Evolutionary conservation across 2,113 vertebrate species (phyloP), one percentile per base, ranked within the genome.

Genomic region (Plestiodon gilberti): DNA sequence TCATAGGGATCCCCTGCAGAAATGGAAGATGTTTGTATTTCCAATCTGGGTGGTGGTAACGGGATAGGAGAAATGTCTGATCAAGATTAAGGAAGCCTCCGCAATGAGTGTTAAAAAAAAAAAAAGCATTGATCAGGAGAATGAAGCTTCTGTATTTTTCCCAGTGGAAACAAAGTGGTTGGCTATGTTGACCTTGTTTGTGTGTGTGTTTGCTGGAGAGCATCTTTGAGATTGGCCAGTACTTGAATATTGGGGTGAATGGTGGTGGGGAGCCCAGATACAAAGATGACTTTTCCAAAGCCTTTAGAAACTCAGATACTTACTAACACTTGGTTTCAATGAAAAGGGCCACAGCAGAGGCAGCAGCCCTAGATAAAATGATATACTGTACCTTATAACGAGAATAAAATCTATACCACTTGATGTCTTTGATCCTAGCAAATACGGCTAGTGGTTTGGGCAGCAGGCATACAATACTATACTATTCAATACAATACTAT

Each of bases 21-120:
- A 96, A 92, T 3, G 85, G 71, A 93, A 91, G 91, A 81, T 85
- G 90, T 91, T 95, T 92, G 94, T 80, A 83, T 93, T 94, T 91
- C 79, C 82, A 74, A 1, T 87, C 57, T 82, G 91, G 89, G 71
- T 89, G 76, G 91, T 89, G 83, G 87, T 93, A 91, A 94, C 91
- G 91, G 89, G 91, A 59, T 74, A 61, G 38, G 55, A 93, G 76
- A 73, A 82, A 38, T 38, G 15, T 80, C 86, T 76, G 84, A 59
- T 93, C 95, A 94, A 91, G 92, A 91, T 90, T 88, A 73, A 87
- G 86, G 85, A 92, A 89, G 62, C 20, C 88, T 89, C 35, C 90
- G 35, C 86, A 92, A 88, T 82, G 10, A 79, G 40, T 55, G 1
- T 87, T n/a, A n/a, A n/a, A n/a, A n/a, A n/a, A n/a, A n/a, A n/a